Conservation (phyloP, 2,888 invertebrate genomes). For the Lasioglossum pauxillum region DNA sequence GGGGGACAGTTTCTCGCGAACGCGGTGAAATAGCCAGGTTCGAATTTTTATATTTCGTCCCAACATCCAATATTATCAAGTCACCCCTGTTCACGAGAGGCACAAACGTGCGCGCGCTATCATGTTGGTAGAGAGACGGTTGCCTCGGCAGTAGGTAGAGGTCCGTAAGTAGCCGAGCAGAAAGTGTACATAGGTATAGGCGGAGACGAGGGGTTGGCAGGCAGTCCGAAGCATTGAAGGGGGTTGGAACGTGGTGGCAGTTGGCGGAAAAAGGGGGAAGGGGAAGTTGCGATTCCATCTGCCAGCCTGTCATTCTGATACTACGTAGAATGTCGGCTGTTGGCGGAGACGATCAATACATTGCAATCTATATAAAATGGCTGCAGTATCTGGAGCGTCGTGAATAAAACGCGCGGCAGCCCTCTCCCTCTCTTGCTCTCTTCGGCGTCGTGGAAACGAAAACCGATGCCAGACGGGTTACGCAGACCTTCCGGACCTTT, state of each 20-base stretch:
- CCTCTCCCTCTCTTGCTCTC: background rate
- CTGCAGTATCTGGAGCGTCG: constrained; percentile 78
- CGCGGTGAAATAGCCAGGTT: background rate
- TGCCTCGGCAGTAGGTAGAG: constrained; percentile 11
- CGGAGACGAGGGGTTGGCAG: constrained; percentile 80
- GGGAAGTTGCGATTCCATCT: constrained; percentile 85
- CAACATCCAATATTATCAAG: background rate
- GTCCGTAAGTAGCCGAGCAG: constrained; percentile 59
- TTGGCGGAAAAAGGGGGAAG: constrained; percentile 77
- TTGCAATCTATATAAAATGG: constrained; percentile 84
- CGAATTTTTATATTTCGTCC: background rate
- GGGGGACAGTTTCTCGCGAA: background rate
- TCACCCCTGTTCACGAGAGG: constrained; percentile 16
- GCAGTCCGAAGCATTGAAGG: constrained; percentile 76
- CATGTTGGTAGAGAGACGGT: constrained; percentile 4
- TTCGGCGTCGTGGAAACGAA: constrained; percentile 43
- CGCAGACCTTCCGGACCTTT: constrained; percentile 6
- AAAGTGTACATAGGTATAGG: constrained; percentile 76
- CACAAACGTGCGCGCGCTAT: constrained; percentile 77
- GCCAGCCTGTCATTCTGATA: constrained; percentile 85
- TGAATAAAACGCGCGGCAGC: constrained; percentile 65
- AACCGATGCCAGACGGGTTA: constrained; percentile 32
- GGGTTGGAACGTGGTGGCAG: constrained; percentile 78
- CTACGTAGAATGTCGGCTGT: constrained; percentile 81
- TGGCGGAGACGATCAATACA: constrained; percentile 83